These are phyloP conservation scores for Forbesichthys papilliferus DNA, from an alignment of 2,113 vertebrate species.

Conservation along the genomic window DNA sequence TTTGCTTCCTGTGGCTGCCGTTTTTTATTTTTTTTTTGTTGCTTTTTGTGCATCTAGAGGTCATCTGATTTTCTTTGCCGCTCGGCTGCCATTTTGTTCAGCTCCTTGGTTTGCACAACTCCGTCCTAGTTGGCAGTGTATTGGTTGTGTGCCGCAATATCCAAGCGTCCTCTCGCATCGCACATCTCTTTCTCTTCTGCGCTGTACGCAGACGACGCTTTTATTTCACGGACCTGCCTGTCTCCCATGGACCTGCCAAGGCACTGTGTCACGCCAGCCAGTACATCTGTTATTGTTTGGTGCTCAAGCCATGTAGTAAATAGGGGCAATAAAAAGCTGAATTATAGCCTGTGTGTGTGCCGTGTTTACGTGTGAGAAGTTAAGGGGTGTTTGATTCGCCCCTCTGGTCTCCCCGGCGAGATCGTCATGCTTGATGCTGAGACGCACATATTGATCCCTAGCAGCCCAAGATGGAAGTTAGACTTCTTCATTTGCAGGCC, in stretches of 20 bases:
- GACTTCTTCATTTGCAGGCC: slow-evolving; percentile 72
- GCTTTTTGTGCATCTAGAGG: slow-evolving; percentile 64
- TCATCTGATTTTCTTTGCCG: slow-evolving; percentile 59
- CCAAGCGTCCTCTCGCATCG: slow-evolving; percentile 41
- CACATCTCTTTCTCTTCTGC: slow-evolving; percentile 40
- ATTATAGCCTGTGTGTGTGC: slow-evolving; percentile 40
- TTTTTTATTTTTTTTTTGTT: slow-evolving; percentile 33
- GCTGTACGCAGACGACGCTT: slow-evolving; percentile 23
- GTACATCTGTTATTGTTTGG: slow-evolving; percentile 62
- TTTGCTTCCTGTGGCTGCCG: slow-evolving; percentile 66
- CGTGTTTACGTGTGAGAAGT: slow-evolving; percentile 48
- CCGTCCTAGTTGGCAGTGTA: slow-evolving; percentile 33
- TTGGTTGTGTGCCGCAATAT: slow-evolving; percentile 51
- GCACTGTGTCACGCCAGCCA: slow-evolving; percentile 42
- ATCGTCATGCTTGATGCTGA: slow-evolving; percentile 65
- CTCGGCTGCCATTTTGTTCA: slow-evolving; percentile 52
- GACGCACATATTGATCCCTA: slow-evolving; percentile 71
- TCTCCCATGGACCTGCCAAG: slow-evolving; percentile 34
- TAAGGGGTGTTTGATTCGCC: slow-evolving; percentile 54
- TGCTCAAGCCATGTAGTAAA: slow-evolving; percentile 59
- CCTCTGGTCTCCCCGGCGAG: slow-evolving; percentile 36
- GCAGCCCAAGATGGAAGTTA: slow-evolving; percentile 71
- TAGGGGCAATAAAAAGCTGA: slow-evolving; percentile 60
- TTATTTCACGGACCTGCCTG: slow-evolving; percentile 46
- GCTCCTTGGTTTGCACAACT: slow-evolving; percentile 23